A percentile compares a stretch with the other conserved stretches of the same genome.
Evolutionary conservation across 2,888 invertebrate species (phyloP).

Genomic region (Rhagonycha lutea): DNA sequence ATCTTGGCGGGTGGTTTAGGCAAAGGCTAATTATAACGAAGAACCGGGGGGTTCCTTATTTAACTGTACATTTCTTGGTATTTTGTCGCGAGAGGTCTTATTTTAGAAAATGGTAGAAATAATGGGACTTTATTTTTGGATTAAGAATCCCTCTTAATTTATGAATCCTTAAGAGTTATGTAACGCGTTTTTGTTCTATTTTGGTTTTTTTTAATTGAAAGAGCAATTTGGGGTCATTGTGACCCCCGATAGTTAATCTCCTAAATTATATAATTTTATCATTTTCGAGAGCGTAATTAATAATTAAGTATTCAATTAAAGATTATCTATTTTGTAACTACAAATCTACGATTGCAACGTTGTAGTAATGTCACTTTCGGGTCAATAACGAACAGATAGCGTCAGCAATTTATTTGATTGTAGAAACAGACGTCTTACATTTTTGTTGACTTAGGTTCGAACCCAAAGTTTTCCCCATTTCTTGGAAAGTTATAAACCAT

Average conservation of each 20-base stretch:
- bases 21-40: constrained; percentile 1
- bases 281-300: background rate
- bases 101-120: background rate
- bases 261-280: background rate
- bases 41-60: background rate
- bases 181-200: background rate
- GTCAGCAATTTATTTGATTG: background rate
- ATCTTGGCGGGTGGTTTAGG: constrained; percentile 7
- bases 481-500: background rate
- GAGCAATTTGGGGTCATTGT: background rate
- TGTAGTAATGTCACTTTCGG: background rate
- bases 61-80: background rate
- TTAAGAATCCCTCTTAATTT: background rate
- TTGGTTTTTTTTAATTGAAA: background rate
- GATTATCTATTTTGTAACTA: background rate
- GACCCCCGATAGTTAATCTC: background rate
- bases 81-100: background rate
- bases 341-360: background rate
- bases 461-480: background rate
- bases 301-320: background rate
- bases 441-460: background rate
- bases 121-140: background rate
- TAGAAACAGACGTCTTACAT: background rate
- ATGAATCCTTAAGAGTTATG: background rate
- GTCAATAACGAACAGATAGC: background rate